Evolutionary conservation across 2,797 vertebrate species (phyloP).

Genomic region (Clarias pachynema): DNA sequence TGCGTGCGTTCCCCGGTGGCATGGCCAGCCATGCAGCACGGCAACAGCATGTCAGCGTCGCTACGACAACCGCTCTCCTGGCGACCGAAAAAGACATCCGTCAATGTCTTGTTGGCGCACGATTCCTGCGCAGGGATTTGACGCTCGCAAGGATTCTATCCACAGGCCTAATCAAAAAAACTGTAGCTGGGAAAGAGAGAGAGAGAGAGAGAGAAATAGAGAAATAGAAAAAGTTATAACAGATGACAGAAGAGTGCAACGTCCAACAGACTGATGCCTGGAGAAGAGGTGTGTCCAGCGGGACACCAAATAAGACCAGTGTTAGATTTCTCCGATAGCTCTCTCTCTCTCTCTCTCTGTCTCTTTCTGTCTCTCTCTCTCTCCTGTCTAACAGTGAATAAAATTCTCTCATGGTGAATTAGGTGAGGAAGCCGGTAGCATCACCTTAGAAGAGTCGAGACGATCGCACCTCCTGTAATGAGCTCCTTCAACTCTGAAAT

Average conservation of each 20-base stretch:
- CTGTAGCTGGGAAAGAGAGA: slow-evolving; percentile 48
- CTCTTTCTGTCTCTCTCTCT: slow-evolving; percentile 37
- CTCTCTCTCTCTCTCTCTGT: slow-evolving; percentile 2
- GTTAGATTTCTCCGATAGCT: slow-evolving; percentile 46
- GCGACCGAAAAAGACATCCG: slow-evolving; percentile 72
- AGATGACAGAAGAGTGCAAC: slow-evolving; percentile 51
- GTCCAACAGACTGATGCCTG: neutral
- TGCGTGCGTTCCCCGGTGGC: slow-evolving; percentile 73
- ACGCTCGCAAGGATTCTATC: slow-evolving; percentile 58
- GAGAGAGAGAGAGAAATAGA: neutral
- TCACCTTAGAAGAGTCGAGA: slow-evolving; percentile 73
- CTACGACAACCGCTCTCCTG: slow-evolving; percentile 71
- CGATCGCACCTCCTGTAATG: slow-evolving; percentile 86
- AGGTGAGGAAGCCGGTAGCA: slow-evolving; percentile 66
- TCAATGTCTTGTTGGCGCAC: slow-evolving; percentile 75
- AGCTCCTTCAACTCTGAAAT: slow-evolving; percentile 81
- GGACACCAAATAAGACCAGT: slow-evolving; percentile 28
- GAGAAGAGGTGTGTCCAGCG: slow-evolving; percentile 54
- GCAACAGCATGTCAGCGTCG: slow-evolving; percentile 76
- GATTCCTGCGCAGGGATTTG: slow-evolving; percentile 71
- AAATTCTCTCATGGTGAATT: slow-evolving; percentile 66
- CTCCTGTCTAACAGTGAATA: slow-evolving; percentile 74
- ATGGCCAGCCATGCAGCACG: slow-evolving; percentile 72
- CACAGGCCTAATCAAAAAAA: slow-evolving; percentile 71
- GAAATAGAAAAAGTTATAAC: slow-evolving; percentile 36